A percentile compares a stretch with the other conserved stretches of the same genome.
These are phyloP conservation scores for Empis stercorea DNA, from an alignment of 2,888 invertebrate genomes.

Conservation along the genomic window DNA sequence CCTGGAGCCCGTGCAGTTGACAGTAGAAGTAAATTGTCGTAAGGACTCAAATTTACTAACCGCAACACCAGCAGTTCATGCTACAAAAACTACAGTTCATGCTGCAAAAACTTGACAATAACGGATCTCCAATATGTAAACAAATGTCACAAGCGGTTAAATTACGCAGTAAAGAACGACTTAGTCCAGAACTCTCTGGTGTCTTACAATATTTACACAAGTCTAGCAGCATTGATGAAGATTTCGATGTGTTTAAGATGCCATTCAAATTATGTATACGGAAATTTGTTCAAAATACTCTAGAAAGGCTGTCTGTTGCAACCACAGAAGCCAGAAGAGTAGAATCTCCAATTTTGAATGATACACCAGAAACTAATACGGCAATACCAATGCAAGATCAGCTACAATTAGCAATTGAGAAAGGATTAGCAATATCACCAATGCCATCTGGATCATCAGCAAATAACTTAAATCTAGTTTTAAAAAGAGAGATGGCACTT, in stretches of 20 bases:
- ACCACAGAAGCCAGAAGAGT: background rate
- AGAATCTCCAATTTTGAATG: background rate
- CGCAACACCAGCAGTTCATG: background rate
- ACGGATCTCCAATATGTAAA: background rate
- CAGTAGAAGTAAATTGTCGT: background rate
- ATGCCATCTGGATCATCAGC: background rate
- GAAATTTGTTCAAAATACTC: conserved; percentile 1
- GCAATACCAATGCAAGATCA: background rate
- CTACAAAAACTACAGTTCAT: background rate
- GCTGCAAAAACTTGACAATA: background rate
- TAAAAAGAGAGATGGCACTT: conserved; percentile 1
- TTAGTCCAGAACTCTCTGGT: background rate
- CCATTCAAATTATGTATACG: background rate
- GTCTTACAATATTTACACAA: conserved; percentile 1
- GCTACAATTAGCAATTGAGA: background rate
- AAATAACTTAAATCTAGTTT: conserved; percentile 1
- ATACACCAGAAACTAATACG: background rate
- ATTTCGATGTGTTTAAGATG: conserved; percentile 1
- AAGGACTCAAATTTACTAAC: background rate
- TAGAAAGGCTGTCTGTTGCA: background rate
- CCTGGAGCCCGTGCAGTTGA: background rate
- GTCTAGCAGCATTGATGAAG: conserved; percentile 1
- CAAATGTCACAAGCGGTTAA: background rate
- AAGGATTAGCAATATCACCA: conserved; percentile 1
- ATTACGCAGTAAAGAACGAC: background rate